Evolutionary conservation across 1,140 invertebrate genomes (phyloP).

Genomic region (Brachionus paranguensis): DNA sequence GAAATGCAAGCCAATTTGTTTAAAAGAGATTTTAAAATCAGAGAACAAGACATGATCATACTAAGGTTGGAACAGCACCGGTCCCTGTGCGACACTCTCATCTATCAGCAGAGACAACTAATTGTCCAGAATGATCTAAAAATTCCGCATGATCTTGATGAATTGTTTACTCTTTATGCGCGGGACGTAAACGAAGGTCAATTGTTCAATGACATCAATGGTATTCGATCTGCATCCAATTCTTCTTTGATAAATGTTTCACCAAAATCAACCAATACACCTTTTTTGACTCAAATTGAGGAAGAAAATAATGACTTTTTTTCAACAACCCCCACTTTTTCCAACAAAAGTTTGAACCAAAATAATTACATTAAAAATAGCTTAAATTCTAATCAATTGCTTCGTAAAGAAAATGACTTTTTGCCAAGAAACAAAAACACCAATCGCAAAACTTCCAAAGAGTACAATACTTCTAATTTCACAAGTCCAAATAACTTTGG

Average conservation of each 20-base stretch:
- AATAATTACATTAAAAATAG: background rate
- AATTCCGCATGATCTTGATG: constrained; percentile 70
- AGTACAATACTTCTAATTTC: background rate
- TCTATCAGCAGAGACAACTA: constrained; percentile 74
- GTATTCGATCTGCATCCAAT: constrained; percentile 24
- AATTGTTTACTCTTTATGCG: constrained; percentile 77
- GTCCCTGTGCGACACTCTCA: constrained; percentile 81
- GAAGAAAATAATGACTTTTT: constrained; percentile 6
- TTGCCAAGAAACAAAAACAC: background rate
- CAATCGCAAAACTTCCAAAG: constrained; percentile 10
- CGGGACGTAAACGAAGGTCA: constrained; percentile 56
- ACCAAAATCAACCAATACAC: background rate
- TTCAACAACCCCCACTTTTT: background rate
- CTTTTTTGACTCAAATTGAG: constrained; percentile 39
- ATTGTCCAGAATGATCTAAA: constrained; percentile 67
- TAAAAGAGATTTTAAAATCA: constrained; percentile 74
- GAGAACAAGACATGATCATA: constrained; percentile 72
- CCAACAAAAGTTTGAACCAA: background rate
- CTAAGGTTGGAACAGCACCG: constrained; percentile 75
- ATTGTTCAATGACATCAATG: constrained; percentile 27
- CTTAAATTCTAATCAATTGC: background rate
- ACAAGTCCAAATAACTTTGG: background rate
- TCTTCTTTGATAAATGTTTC: constrained; percentile 1
- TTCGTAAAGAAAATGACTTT: background rate
- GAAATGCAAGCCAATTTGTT: constrained; percentile 77